Evolutionary conservation across 2,113 vertebrate genomes (phyloP).

Genomic region (Rhinoderma darwinii): DNA sequence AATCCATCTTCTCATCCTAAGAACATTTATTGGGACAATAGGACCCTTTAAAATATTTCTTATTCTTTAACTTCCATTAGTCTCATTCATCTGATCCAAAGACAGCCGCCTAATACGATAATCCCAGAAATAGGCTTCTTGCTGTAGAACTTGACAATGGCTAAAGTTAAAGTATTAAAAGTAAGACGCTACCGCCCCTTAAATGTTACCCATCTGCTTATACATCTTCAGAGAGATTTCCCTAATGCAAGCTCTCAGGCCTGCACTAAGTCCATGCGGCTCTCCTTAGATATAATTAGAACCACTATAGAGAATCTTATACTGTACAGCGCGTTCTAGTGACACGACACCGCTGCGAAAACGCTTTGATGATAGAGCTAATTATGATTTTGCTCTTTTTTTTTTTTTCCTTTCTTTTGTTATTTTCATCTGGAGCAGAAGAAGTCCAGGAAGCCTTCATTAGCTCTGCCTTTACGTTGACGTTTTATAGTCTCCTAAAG

Average conservation of each 20-base stretch:
- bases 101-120: conserved; percentile 27
- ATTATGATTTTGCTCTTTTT: conserved; percentile 30
- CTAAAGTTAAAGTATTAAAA: conserved; percentile 37
- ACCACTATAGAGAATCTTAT: conserved; percentile 30
- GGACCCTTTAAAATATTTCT: not conserved
- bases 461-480: conserved; percentile 33
- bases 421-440: conserved; percentile 41
- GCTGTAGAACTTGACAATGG: conserved; percentile 20
- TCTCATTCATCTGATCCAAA: conserved; percentile 24
- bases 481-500: conserved; percentile 56
- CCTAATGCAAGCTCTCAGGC: conserved; percentile 11
- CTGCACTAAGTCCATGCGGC: not conserved
- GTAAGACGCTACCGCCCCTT: conserved; percentile 20
- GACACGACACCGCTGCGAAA: conserved; percentile 16
- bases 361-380: conserved; percentile 55
- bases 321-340: conserved; percentile 20
- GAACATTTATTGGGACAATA: conserved; percentile 13
- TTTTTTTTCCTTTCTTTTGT: conserved; percentile 17
- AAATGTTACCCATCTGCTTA: conserved; percentile 27
- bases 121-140: conserved; percentile 35
- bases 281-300: conserved; percentile 50
- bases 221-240: not conserved
- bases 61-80: conserved; percentile 10
- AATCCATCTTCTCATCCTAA: conserved; percentile 15
- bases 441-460: conserved; percentile 44